These are phyloP conservation scores for Anthopleura sola DNA, from an alignment of 64 coral and sea anemone species.

Conservation along the genomic window DNA sequence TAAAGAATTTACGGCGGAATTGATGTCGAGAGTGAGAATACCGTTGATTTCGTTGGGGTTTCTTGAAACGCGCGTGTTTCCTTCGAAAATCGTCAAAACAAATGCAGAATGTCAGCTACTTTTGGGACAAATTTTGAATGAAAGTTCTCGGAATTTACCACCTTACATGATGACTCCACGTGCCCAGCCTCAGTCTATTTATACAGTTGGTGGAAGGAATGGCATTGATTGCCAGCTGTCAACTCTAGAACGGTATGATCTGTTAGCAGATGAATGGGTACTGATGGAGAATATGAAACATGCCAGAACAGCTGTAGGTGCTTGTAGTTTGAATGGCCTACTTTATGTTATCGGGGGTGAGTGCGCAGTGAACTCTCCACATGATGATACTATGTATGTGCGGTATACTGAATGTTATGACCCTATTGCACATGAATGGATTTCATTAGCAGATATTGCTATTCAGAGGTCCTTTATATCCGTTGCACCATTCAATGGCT, in stretches of 20 bases:
- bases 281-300: constrained; percentile 79
- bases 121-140: constrained; percentile 80
- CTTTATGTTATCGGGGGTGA: constrained; percentile 97
- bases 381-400: constrained; percentile 96
- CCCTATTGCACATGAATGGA: constrained; percentile 74
- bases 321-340: constrained; percentile 78
- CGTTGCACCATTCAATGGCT: constrained; percentile 78
- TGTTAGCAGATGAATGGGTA: constrained; percentile 83
- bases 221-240: constrained; percentile 88
- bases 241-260: constrained; percentile 92
- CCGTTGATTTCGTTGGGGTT: constrained; percentile 86
- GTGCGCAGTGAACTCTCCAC: constrained; percentile 75
- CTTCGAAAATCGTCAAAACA: constrained; percentile 91
- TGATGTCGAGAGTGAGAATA: constrained; percentile 75
- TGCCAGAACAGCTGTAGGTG: constrained; percentile 89
- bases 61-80: constrained; percentile 88
- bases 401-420: constrained; percentile 84
- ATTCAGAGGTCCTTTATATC: constrained; percentile 98
- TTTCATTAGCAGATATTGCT: constrained; percentile 84
- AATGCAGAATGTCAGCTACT: constrained; percentile 88
- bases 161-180: constrained; percentile 82
- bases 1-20: constrained; percentile 66
- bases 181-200: constrained; percentile 88
- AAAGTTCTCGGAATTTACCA: constrained; percentile 79
- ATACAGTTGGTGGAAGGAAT: constrained; percentile 89